Percentiles rank a stretch among this genome's conserved stretches.
Evolutionary conservation across 1,140 invertebrate species (phyloP).

Genomic region (Macrobrachium rosenbergii): DNA sequence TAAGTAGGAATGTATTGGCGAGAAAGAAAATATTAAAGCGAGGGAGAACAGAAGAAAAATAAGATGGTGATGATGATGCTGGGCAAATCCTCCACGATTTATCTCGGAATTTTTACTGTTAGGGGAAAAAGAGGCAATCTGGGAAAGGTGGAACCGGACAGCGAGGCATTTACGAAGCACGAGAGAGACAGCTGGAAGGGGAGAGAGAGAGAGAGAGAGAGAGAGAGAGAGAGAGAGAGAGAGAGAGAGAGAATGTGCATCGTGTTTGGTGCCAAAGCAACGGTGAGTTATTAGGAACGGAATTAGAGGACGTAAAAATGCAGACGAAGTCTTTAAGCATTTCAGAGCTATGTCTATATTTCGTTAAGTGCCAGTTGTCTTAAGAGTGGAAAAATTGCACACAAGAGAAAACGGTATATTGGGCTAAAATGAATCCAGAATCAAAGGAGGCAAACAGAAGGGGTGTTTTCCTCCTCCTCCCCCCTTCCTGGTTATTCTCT

Average conservation of each 20-base stretch:
- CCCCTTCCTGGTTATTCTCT: background rate
- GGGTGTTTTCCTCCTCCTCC: background rate
- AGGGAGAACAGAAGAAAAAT: background rate
- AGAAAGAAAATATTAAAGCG: background rate
- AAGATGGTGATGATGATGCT: constrained; percentile 18
- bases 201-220: background rate
- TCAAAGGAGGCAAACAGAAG: too few species aligned
- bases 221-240: constrained; percentile 34
- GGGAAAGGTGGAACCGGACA: background rate
- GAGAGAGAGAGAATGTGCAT: background rate
- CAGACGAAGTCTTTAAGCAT: too few species aligned
- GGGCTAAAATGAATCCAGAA: too few species aligned
- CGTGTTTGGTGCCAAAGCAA: too few species aligned
- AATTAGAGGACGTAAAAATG: too few species aligned
- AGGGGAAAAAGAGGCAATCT: background rate
- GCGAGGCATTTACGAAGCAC: constrained; percentile 3
- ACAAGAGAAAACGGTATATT: too few species aligned
- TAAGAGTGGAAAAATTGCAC: too few species aligned
- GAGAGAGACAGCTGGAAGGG: background rate
- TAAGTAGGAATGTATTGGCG: too few species aligned
- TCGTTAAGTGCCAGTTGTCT: too few species aligned
- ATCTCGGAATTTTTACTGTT: constrained; percentile 19
- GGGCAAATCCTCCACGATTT: constrained; percentile 8
- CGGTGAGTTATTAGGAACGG: too few species aligned
- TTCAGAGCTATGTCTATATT: too few species aligned